Evolutionary conservation across 2,113 vertebrate genomes (phyloP).

Genomic region (Ancistrus triradiatus): DNA sequence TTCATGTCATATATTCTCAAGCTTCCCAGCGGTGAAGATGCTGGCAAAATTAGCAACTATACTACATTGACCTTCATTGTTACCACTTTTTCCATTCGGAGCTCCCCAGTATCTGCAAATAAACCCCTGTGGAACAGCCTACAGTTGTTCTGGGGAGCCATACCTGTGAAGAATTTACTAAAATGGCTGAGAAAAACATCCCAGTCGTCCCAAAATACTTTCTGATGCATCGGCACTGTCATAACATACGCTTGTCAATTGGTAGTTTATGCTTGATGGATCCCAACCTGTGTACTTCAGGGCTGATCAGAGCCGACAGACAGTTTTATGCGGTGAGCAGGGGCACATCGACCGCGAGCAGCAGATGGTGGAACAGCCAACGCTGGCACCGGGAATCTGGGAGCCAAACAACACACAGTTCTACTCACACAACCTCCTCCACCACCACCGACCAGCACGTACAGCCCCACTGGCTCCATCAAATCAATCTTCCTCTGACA

Average conservation of each 20-base stretch:
- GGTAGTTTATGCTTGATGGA: slow-evolving; percentile 54
- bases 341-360: slow-evolving; percentile 57
- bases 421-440: neutral
- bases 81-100: no score
- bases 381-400: slow-evolving; percentile 47
- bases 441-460: slow-evolving; percentile 23
- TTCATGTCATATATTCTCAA: no score
- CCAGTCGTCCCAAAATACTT: slow-evolving; percentile 37
- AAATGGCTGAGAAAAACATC: slow-evolving; percentile 23
- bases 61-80: no score
- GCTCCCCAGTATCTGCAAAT: no score
- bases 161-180: neutral
- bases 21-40: no score
- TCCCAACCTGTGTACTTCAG: slow-evolving; percentile 49
- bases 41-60: no score
- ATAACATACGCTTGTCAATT: slow-evolving; percentile 56
- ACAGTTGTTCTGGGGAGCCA: no score
- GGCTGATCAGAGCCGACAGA: slow-evolving; percentile 53
- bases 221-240: slow-evolving; percentile 49
- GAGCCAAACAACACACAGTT: slow-evolving; percentile 8
- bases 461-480: slow-evolving; percentile 50
- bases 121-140: no score
- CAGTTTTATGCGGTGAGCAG: slow-evolving; percentile 47
- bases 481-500: slow-evolving; percentile 68
- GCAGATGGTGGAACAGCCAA: slow-evolving; percentile 62